These are phyloP conservation scores for Pipistrellus pipistrellus DNA, from an alignment of 2,797 vertebrate genomes.

Conservation along the genomic window DNA sequence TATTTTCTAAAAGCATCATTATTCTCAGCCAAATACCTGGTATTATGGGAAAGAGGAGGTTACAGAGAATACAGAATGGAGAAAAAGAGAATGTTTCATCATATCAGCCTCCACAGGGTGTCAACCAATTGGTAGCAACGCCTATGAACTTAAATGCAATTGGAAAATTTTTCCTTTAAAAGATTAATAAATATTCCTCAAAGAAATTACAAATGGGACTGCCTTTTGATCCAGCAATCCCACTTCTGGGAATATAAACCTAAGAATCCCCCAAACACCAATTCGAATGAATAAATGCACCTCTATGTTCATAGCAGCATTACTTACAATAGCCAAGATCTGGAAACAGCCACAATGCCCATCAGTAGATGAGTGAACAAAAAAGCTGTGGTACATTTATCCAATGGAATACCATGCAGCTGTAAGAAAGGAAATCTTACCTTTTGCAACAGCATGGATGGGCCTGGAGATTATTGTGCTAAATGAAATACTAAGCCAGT, in stretches of 20 bases:
- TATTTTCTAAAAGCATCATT: constrained; percentile 20
- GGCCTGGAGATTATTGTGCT: background rate
- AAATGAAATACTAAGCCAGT: background rate
- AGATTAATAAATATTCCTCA: background rate
- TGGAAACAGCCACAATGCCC: background rate
- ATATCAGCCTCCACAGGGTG: background rate
- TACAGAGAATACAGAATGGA: constrained; percentile 49
- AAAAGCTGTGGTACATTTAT: background rate
- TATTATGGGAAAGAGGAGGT: background rate
- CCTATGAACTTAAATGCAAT: constrained; percentile 36
- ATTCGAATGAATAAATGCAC: background rate
- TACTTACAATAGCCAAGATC: background rate
- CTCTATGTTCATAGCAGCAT: background rate
- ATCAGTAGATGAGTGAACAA: background rate
- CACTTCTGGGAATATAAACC: background rate
- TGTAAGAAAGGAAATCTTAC: background rate
- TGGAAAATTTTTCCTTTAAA: constrained; percentile 56
- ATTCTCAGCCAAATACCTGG: constrained; percentile 29
- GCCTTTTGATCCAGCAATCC: background rate
- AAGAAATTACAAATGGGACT: background rate
- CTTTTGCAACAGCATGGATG: background rate
- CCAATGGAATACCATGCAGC: background rate
- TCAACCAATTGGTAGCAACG: background rate
- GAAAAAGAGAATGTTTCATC: constrained; percentile 24
- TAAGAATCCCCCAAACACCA: background rate